Evolutionary conservation across 2,797 vertebrate species (phyloP), one percentile per base, ranked within the genome.

Genomic region (Neopelma chrysocephalum): DNA sequence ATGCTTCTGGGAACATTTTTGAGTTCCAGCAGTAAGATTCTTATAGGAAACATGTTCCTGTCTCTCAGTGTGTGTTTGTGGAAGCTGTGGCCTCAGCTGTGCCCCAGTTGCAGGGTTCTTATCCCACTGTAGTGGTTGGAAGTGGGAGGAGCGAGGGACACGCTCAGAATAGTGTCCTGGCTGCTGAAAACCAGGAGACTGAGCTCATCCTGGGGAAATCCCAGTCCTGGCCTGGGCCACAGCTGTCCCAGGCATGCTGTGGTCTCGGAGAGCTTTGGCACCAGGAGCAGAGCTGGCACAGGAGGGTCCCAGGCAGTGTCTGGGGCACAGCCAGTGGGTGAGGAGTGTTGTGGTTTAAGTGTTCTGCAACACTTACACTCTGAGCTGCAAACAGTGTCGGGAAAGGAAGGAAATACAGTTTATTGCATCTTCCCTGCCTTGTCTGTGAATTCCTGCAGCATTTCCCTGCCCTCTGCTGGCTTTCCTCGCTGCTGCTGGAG

Each of bases 401-500:
- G 81, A 15, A 53, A 80, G 89, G 93, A 89, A 94, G 87, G 84
- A 91, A 89, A 42, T 23, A 1, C 0, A 19, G 69, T 43, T 77
- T 38, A 26, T 62, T 85, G 87, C 87, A 15, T 84, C 71, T 65
- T 36, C 25, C 1, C 12, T 36, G 3, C 83, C 78, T 61, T 6
- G 62, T 6, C 47, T 36, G 13, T 10, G 54, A 54, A 23, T 77
- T 54, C 34, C 6, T 6, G 51, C 2, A 1, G 87, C 7, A 2
- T 34, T 72, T 70, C 81, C 82, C 42, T 91, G 94, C 95, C 96
- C 91, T 94, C 95, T 96, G 91, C 93, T 7, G 69, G 91, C 82
- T 57, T 60, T 15, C 40, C 70, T 56, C 20, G 7, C 38, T 22
- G 77, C 76, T 71, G 70, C 92, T 23, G 16, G 23, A 56, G 78